Base-by-base conservation (phyloP, 2,888 invertebrate species). In the Ochropleura plecta region DNA sequence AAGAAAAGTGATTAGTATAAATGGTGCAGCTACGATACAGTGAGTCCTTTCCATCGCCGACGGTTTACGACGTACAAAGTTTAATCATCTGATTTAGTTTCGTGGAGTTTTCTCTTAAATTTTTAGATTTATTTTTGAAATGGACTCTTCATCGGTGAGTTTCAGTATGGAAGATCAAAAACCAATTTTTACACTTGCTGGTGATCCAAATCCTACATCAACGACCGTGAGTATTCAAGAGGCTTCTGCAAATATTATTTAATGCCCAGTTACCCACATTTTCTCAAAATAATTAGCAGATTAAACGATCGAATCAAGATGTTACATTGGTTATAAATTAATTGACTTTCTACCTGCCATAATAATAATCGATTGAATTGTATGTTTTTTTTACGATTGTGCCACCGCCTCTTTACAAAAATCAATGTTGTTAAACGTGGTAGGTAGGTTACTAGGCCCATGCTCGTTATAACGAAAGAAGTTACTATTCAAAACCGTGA, bases 91-190 rank as follows among this genome's bases (percentile, higher is more conserved):
- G 48, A 59, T 55, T 55, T 57, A 57, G 16, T 70, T 76, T 42
- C 60, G 60, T 71, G 30, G 59, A 66, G 30, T 55, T 69, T 73
- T 53, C 14, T 66, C 7, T 69, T 42, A 5, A 7, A n/a, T 66
- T 73, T 68, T 46, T 67, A 62, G n/a, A 42, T 48, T 55, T 53
- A 63, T 71, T 12, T 44, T 75, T 70, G 60, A 79, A 63, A 87
- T 94, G 92, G 91, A 93, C 77, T 88, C 91, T 18, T 87, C 91
- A 82, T 85, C 91, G 48, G 92, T 86, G 69, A 92, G 91, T 84
- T 93, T 86, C 78, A 89, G 86, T 77, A 87, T 91, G 83, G 94
- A 93, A 53, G 94, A 94, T 51, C 90, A 89, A 30, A 94, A 92
- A 81, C 85, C 92, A 5, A 91, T 92, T 74, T 94, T 94, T 86